These are phyloP conservation scores for Semaprochilodus insignis DNA, from an alignment of 2,797 vertebrate species.

Conservation along the genomic window DNA sequence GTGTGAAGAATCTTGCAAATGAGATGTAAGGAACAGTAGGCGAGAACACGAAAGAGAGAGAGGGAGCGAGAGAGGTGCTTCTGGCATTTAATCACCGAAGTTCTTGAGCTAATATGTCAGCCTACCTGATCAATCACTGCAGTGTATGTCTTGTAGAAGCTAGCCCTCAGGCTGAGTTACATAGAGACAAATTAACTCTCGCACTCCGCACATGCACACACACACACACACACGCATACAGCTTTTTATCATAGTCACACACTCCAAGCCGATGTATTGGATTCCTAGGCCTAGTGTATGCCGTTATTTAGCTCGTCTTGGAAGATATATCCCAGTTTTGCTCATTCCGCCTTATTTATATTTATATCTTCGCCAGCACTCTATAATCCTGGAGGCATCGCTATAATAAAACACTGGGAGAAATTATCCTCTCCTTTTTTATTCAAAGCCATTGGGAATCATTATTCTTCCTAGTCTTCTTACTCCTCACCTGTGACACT, in stretches of 20 bases:
- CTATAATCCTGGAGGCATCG: slow-evolving; percentile 42
- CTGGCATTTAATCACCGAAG: slow-evolving; percentile 53
- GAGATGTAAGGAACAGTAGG: background rate
- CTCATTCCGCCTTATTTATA: slow-evolving; percentile 30
- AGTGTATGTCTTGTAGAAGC: slow-evolving; percentile 50
- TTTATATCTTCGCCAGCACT: slow-evolving; percentile 41
- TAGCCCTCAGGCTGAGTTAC: slow-evolving; percentile 44
- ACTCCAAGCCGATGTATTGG: background rate
- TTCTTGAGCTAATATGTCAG: slow-evolving; percentile 50
- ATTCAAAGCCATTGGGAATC: slow-evolving; percentile 46
- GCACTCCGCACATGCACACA: slow-evolving; percentile 1
- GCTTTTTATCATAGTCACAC: slow-evolving; percentile 6
- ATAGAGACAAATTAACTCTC: slow-evolving; percentile 50
- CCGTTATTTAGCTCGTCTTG: background rate
- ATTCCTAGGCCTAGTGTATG: background rate
- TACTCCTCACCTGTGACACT: slow-evolving; percentile 57
- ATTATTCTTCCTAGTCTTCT: slow-evolving; percentile 62
- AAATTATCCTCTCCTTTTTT: slow-evolving; percentile 47
- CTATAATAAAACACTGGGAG: slow-evolving; percentile 58
- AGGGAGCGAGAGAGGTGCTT: slow-evolving; percentile 21
- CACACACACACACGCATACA: background rate
- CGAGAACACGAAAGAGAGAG: background rate
- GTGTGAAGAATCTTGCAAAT: slow-evolving; percentile 2
- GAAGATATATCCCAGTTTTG: slow-evolving; percentile 32
- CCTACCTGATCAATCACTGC: slow-evolving; percentile 61